Evolutionary conservation across 2,113 vertebrate genomes (phyloP), one percentile per base, ranked within the genome.

Genomic region (Ceyx cyanopectus): DNA sequence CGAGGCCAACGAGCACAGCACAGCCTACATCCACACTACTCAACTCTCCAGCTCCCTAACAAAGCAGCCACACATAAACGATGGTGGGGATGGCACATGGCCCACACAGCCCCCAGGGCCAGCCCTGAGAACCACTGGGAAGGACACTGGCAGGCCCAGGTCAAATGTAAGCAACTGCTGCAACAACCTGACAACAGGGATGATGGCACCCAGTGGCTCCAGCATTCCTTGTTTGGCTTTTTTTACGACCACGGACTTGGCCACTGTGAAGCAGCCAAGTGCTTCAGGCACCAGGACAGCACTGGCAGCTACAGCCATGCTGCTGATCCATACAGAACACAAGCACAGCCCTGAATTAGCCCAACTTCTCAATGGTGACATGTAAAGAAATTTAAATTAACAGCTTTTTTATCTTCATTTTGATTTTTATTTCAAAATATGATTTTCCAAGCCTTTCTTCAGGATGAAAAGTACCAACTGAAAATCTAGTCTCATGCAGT

Each of bases 51-150:
- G 12, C 54, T 76, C 93, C 78, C 76, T 68, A 85, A 87, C 40
- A 32, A 37, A 76, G 70, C 87, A 89, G 56, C 43, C 37, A 23
- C 58, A 30, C 0, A 1, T 34, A 20, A 87, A 53, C 54, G 11
- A 3, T 0, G 1, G 2, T 26, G 54, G 68, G 79, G 79, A 58
- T 3, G 1, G 45, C 0, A 2, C 1, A 3, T 4, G 21, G 69
- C 58, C 58, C 68, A 73, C 83, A 22, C 1, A 2, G 51, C 68
- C 65, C n/a, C 41, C n/a, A 4, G 37, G 74, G 66, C 81, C 51
- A 68, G 61, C 68, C 68, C 53, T 14, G 11, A 32, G 87, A 87
- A 30, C 27, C 10, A 0, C 9, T n/a, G 19, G 57, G 69, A 46
- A 84, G 26, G 65, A 22, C 4, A 60, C 21, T 65, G 50, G 57